phyloP scores from a whole-genome alignment of 1,140 invertebrate species.

The Dryas iulia region DNA sequence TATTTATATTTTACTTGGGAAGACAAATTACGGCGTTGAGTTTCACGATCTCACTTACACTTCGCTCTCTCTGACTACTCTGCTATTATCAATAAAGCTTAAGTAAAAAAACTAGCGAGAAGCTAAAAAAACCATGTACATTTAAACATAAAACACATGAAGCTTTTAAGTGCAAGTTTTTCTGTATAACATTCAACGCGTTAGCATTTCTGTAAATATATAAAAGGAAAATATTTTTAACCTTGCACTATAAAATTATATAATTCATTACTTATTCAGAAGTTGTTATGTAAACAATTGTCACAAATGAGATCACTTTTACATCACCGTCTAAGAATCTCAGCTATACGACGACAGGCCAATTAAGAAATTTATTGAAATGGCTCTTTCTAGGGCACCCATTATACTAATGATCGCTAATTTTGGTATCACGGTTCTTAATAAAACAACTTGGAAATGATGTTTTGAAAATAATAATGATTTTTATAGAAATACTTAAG shows the following conservation, averaged over 20 bases:
- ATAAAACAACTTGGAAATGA: constrained; percentile 35
- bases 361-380: constrained; percentile 77
- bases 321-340: constrained; percentile 71
- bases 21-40: too few relatives aligned
- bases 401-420: constrained; percentile 70
- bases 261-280: constrained; percentile 32
- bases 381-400: constrained; percentile 61
- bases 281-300: constrained; percentile 33
- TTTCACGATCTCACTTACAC: too few relatives aligned
- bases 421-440: constrained; percentile 39
- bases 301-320: constrained; percentile 59
- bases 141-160: too few relatives aligned
- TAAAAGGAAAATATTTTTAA: constrained; percentile 3
- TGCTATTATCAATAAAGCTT: too few relatives aligned
- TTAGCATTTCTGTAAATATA: too few relatives aligned
- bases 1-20: too few relatives aligned
- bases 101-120: too few relatives aligned
- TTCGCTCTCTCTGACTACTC: too few relatives aligned
- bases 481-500: constrained; percentile 4
- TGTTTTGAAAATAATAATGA: constrained; percentile 7
- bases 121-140: too few relatives aligned
- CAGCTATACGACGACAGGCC: constrained; percentile 49
- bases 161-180: too few relatives aligned
- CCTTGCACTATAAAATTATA: constrained; percentile 16
- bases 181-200: too few relatives aligned